phyloP scores from a whole-genome alignment of 2,888 invertebrate genomes.

The Drosophila pseudotalamancana region DNA sequence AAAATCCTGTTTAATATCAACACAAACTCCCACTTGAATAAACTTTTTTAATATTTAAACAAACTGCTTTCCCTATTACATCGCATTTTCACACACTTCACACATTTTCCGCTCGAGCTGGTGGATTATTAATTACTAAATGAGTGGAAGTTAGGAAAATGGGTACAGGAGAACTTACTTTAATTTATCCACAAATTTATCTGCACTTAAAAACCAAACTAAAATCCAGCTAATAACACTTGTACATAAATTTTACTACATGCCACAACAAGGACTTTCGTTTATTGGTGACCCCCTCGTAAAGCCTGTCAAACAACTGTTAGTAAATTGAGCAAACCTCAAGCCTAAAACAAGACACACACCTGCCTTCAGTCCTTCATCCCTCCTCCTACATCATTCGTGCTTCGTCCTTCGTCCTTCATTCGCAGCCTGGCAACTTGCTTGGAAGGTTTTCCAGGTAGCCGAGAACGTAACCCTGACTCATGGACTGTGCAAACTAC shows the following conservation, averaged over 20 bases:
- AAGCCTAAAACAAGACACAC: constrained; percentile 1
- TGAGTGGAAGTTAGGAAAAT: background rate
- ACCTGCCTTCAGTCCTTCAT: background rate
- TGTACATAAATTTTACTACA: background rate
- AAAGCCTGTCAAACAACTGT: background rate
- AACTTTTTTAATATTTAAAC: too few relatives aligned
- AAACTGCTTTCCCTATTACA: too few relatives aligned
- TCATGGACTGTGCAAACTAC: constrained; percentile 18
- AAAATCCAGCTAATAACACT: background rate
- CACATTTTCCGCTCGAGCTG: background rate
- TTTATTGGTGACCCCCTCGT: background rate
- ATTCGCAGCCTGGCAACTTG: constrained; percentile 24
- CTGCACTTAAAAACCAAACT: too few relatives aligned
- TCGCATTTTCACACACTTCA: background rate
- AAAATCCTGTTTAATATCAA: too few relatives aligned
- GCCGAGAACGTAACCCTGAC: background rate
- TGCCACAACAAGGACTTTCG: constrained; percentile 3
- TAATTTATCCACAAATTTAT: too few relatives aligned
- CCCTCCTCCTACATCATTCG: background rate
- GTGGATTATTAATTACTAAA: too few relatives aligned
- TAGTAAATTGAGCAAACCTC: constrained; percentile 8
- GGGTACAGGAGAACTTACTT: background rate
- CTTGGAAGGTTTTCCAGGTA: background rate
- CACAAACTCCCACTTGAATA: too few relatives aligned
- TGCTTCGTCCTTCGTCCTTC: constrained; percentile 5